These are phyloP conservation scores for Dasypus novemcinctus DNA, from an alignment of 2,113 vertebrate species.

Conservation along the genomic window DNA sequence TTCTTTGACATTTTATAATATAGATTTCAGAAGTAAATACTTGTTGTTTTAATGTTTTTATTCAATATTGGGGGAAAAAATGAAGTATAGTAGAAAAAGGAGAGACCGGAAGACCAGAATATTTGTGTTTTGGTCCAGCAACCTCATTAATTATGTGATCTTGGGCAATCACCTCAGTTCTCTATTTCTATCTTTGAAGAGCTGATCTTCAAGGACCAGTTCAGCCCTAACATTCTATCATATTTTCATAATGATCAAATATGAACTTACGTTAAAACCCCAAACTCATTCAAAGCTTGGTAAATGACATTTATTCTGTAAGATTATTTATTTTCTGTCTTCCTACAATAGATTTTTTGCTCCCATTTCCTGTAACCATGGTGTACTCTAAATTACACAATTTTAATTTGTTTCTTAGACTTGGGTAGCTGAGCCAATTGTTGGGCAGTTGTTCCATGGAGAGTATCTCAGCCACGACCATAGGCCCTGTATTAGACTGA, in stretches of 20 bases:
- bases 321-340: not conserved
- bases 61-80: not conserved
- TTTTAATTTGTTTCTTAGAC: slow-evolving; percentile 3
- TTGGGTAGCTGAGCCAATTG: not conserved
- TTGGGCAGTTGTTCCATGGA: not conserved
- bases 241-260: slow-evolving; percentile 25
- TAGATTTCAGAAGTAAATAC: slow-evolving; percentile 43
- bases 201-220: not conserved
- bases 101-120: not conserved
- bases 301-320: not conserved
- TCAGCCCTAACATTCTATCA: not conserved
- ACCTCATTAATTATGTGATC: not conserved
- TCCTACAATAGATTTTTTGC: not conserved
- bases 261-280: not conserved
- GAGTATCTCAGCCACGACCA: not conserved
- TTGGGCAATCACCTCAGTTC: not conserved
- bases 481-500: not conserved
- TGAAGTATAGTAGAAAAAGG: not conserved
- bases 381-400: not conserved
- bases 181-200: slow-evolving; percentile 35
- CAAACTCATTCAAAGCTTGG: not conserved
- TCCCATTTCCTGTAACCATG: not conserved
- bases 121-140: not conserved
- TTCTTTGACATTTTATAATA: slow-evolving; percentile 19
- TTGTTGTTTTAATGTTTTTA: slow-evolving; percentile 8